phyloP scores from a whole-genome alignment of 1,140 invertebrate species.

The Amphibalanus amphitrite region DNA sequence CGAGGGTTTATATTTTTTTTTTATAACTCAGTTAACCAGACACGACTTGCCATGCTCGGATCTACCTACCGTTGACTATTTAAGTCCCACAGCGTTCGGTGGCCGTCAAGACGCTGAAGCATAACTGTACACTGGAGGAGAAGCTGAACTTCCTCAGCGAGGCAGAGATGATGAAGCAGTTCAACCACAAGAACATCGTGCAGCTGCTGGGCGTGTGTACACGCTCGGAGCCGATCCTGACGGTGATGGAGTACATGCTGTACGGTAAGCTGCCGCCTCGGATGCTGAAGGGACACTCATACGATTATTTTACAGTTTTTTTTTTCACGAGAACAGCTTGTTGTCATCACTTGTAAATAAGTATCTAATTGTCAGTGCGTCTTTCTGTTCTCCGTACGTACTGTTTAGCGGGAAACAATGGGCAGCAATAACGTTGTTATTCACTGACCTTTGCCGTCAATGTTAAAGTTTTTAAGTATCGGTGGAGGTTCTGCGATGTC shows the following conservation, averaged over 20 bases:
- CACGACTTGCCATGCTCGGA: slow-evolving; percentile 14
- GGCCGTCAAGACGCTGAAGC: slow-evolving; percentile 77
- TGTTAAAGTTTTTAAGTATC: too few relatives aligned
- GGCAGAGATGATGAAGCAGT: slow-evolving; percentile 78
- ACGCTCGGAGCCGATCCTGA: slow-evolving; percentile 64
- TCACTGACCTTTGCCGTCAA: too few relatives aligned
- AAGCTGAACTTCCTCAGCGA: slow-evolving; percentile 86
- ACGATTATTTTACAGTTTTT: too few relatives aligned
- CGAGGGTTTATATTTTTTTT: not conserved
- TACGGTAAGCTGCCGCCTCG: slow-evolving; percentile 46
- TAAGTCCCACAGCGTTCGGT: slow-evolving; percentile 38
- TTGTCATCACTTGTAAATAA: too few relatives aligned
- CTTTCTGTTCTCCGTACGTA: too few relatives aligned
- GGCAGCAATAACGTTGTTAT: too few relatives aligned
- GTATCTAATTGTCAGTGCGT: too few relatives aligned
- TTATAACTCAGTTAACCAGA: slow-evolving; percentile 5
- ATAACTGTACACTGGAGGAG: slow-evolving; percentile 60
- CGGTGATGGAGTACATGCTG: slow-evolving; percentile 85
- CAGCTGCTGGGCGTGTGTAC: slow-evolving; percentile 65
- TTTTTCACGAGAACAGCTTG: too few relatives aligned
- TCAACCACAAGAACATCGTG: slow-evolving; percentile 79
- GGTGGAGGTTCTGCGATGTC: too few relatives aligned
- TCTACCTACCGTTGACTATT: too few relatives aligned
- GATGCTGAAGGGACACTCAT: too few relatives aligned
- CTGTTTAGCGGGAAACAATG: too few relatives aligned